Evolutionary conservation across 2,113 vertebrate species (phyloP).

Genomic region (Python bivittatus): DNA sequence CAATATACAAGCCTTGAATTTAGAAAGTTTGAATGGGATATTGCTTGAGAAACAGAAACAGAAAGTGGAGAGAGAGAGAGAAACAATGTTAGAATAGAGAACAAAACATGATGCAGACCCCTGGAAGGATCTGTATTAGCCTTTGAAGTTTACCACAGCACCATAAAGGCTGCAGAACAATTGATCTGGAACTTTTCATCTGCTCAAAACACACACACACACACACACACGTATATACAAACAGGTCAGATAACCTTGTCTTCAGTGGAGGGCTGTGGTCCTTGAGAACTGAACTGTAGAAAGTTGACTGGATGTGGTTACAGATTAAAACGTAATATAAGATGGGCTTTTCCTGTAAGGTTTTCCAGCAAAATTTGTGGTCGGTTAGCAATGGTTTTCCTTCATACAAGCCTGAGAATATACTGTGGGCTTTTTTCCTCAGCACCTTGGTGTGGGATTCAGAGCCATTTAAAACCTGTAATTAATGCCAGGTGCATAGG

Average conservation of each 20-base stretch:
- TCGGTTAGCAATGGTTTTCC: constrained; percentile 58
- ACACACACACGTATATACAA: neutral
- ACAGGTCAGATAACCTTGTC: constrained; percentile 12
- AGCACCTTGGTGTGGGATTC: constrained; percentile 45
- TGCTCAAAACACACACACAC: constrained; percentile 9
- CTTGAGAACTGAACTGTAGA: constrained; percentile 39
- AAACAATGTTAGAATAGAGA: constrained; percentile 23
- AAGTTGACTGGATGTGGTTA: constrained; percentile 51
- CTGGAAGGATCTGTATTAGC: neutral
- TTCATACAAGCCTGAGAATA: constrained; percentile 50
- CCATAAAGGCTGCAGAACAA: constrained; percentile 39
- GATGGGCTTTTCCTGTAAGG: constrained; percentile 55
- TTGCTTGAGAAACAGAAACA: neutral
- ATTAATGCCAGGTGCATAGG: constrained; percentile 63
- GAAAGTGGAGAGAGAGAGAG: neutral
- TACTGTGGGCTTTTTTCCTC: constrained; percentile 46
- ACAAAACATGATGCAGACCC: constrained; percentile 29
- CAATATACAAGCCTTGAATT: neutral
- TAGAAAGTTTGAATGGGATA: neutral
- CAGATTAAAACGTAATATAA: constrained; percentile 58
- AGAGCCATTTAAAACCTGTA: constrained; percentile 61
- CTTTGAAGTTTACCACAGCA: constrained; percentile 40
- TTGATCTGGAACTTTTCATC: constrained; percentile 25
- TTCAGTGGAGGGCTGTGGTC: constrained; percentile 3
- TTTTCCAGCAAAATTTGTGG: constrained; percentile 59